A percentile compares a stretch with the other conserved stretches of the same genome.
phyloP scores from a whole-genome alignment of 2,797 vertebrate genomes.

The Tinamus major region DNA sequence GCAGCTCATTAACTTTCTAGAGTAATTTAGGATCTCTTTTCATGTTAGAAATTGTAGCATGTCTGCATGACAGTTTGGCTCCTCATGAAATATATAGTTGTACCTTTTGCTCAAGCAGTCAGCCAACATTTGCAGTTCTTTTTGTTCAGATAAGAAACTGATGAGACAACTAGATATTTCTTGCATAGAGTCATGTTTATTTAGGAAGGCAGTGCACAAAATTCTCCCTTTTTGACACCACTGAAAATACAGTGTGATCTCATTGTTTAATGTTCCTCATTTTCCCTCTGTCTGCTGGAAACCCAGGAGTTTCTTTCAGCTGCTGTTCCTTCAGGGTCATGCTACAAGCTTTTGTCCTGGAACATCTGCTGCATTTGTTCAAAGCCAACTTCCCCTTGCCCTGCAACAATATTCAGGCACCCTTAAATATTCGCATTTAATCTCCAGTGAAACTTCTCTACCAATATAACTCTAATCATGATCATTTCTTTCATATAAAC shows the following conservation, averaged over 20 bases:
- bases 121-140: not conserved
- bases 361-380: not conserved
- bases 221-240: not conserved
- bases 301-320: not conserved
- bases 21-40: constrained; percentile 55
- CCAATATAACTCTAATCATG: not conserved
- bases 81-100: not conserved
- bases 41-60: constrained; percentile 30
- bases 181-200: not conserved
- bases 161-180: not conserved
- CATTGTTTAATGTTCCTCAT: not conserved
- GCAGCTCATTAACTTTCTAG: constrained; percentile 64
- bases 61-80: constrained; percentile 16
- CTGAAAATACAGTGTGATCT: not conserved
- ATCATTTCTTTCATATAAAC: not conserved
- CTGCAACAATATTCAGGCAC: not conserved
- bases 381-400: not conserved
- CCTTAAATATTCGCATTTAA: not conserved
- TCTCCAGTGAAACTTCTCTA: not conserved
- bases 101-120: not conserved
- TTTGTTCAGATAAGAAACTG: constrained; percentile 11
- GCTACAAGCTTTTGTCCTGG: not conserved
- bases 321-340: not conserved
- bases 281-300: not conserved
- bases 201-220: not conserved